Base-by-base conservation (phyloP, 2,797 vertebrate genomes). In the Serranus cabrilla region DNA sequence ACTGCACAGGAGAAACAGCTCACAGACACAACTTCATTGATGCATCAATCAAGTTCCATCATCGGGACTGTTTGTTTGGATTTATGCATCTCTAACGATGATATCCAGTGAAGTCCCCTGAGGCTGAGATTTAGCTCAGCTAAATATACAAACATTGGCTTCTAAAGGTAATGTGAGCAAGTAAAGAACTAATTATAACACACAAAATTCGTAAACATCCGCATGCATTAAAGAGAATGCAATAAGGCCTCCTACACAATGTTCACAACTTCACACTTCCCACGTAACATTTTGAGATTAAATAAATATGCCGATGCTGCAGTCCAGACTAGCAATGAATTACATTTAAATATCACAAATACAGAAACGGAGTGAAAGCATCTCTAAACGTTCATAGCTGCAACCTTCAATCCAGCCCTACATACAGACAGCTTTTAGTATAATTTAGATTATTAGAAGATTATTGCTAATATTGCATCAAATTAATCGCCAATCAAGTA, bases 251-350 rank as follows among this genome's bases (percentile, higher is more conserved):
- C 54, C 68, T 42, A 66, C 54, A 6, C 31, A 54, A 43, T 46
- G 46, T 21, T 77, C 64, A 69, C 18, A 50, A 63, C 16, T 31
- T 54, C 54, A 58, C 20, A 57, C 54, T 60, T 54, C 74, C 50
- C 59, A 64, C 52, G 18, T 25, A 60, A 20, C 9, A 55, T 27
- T 50, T 42, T 34, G 17, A 57, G 17, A 14, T 46, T 50, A 42
- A 46, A 62, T 25, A 25, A 45, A 61, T 45, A 34, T 20, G 11
- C 14, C 18, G 52, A 49, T 64, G 17, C 16, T 57, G 20, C 71
- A 18, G 18, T 17, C 16, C 39, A 52, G 47, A 45, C 20, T 31
- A 12, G 45, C 6, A 1, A 47, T 7, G 1, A 47, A 31, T 21
- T 23, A 5, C 39, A 23, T 23, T 20, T 9, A 60, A 0, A 50